Conservation (phyloP, 2,113 vertebrate genomes). For the Aix galericulata region DNA sequence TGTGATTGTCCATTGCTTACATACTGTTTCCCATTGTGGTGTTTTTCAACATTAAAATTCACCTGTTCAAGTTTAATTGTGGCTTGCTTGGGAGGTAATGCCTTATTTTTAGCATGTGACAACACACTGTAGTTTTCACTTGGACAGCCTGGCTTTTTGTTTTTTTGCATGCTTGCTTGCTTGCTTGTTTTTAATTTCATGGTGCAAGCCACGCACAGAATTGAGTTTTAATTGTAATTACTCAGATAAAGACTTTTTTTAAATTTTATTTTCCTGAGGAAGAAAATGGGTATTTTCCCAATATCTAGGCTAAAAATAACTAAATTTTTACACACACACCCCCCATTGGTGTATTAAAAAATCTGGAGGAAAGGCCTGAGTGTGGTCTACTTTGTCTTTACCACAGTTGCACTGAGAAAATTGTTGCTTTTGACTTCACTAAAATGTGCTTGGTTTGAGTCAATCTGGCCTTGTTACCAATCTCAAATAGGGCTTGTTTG, state of each 20-base stretch:
- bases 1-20: neutral
- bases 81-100: neutral
- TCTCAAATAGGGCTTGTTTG: neutral
- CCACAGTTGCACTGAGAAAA: neutral
- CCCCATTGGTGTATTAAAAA: neutral
- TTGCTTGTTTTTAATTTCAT: neutral
- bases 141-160: neutral
- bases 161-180: neutral
- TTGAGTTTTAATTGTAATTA: neutral
- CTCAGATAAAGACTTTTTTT: neutral
- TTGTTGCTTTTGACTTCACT: neutral
- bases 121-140: neutral
- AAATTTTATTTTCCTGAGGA: neutral
- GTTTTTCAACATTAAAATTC: constrained; percentile 2
- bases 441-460: neutral
- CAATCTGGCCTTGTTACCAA: neutral
- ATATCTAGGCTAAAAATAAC: neutral
- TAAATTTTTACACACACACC: neutral
- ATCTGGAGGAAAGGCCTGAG: neutral
- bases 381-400: neutral
- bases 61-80: neutral
- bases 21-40: neutral
- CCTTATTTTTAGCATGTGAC: neutral
- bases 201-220: neutral
- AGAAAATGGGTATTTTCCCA: neutral